Conservation (phyloP, 1,140 invertebrate species). For the Elysia chlorotica region DNA sequence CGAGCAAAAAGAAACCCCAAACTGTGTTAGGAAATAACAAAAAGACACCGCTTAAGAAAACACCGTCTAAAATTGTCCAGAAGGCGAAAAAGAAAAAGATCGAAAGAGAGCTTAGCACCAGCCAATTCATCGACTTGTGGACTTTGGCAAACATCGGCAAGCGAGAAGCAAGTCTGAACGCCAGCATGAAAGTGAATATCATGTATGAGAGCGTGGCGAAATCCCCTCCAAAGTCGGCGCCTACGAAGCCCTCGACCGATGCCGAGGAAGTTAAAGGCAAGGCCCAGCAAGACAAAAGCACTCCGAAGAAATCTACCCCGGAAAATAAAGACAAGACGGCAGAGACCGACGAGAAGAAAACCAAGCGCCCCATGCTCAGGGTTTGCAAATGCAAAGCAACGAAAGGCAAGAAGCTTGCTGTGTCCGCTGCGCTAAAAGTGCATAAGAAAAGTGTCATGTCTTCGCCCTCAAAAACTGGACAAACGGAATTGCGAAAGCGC, state of each 20-base stretch:
- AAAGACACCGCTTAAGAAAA: no score
- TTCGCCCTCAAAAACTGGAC: not conserved
- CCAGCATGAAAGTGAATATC: slow-evolving; percentile 40
- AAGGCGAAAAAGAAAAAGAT: not conserved
- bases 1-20: no score
- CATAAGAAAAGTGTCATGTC: not conserved
- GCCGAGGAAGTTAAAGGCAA: not conserved
- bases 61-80: no score
- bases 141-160: slow-evolving; percentile 20
- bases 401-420: not conserved
- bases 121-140: slow-evolving; percentile 15
- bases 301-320: not conserved
- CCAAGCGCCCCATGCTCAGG: not conserved
- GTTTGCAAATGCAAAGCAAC: not conserved
- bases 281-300: not conserved
- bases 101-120: not conserved
- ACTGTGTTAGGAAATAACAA: no score
- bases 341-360: not conserved
- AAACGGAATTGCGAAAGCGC: slow-evolving; percentile 5
- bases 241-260: not conserved
- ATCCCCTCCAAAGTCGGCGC: slow-evolving; percentile 5
- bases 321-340: not conserved
- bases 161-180: slow-evolving; percentile 46
- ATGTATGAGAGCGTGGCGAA: slow-evolving; percentile 32
- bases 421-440: not conserved